These are phyloP conservation scores for Ethmia dodecea DNA, from an alignment of 2,888 invertebrate genomes.

Conservation along the genomic window DNA sequence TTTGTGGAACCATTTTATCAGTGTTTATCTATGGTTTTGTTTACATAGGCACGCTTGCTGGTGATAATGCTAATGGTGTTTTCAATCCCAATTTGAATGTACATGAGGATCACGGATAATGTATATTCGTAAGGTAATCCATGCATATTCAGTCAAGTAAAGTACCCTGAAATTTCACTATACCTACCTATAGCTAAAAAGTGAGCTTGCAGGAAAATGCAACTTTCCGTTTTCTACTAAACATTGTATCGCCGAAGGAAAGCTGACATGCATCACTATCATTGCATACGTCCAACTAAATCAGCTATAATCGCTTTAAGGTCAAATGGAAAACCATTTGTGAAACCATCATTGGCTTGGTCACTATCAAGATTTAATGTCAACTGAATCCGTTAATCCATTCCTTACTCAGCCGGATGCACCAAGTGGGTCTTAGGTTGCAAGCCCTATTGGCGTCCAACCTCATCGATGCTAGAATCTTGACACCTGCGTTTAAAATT, in stretches of 20 bases:
- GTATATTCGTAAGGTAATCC: too few relatives aligned
- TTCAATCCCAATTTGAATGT: constrained; percentile 21
- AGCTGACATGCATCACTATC: constrained; percentile 4
- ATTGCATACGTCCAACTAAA: constrained; percentile 9
- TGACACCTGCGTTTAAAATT: too few relatives aligned
- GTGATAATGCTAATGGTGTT: constrained; percentile 37
- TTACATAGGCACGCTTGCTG: constrained; percentile 42
- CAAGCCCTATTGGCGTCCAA: constrained; percentile 53
- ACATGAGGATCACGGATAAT: too few relatives aligned
- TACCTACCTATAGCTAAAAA: too few relatives aligned
- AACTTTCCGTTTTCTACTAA: too few relatives aligned
- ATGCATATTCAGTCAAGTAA: too few relatives aligned
- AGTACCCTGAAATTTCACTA: too few relatives aligned
- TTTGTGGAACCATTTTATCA: constrained; percentile 52
- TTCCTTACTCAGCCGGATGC: constrained; percentile 33
- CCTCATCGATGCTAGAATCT: constrained; percentile 34
- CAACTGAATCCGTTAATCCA: constrained; percentile 23
- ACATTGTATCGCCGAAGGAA: too few relatives aligned
- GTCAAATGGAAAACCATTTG: constrained; percentile 25
- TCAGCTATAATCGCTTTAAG: constrained; percentile 22
- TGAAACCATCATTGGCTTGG: constrained; percentile 19
- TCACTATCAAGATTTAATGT: constrained; percentile 10
- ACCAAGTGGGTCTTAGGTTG: constrained; percentile 51
- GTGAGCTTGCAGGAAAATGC: too few relatives aligned
- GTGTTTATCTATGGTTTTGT: constrained; percentile 45